A percentile compares a stretch with the other conserved stretches of the same genome.
Evolutionary conservation across 2,113 vertebrate species (phyloP).

Genomic region (Acinonyx jubatus): DNA sequence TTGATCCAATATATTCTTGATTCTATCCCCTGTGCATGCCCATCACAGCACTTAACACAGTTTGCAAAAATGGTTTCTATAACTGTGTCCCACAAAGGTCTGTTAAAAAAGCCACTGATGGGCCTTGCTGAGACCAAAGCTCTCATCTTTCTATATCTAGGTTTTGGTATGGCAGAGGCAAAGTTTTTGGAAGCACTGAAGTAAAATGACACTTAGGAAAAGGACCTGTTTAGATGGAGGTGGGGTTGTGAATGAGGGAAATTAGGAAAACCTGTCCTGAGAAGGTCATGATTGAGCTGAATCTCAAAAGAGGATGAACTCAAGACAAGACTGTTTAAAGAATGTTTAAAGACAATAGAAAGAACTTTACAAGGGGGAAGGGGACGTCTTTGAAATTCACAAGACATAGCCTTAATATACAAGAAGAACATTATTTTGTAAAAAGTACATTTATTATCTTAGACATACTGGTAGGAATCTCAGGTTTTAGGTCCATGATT

Average conservation of each 20-base stretch:
- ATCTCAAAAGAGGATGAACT: neutral
- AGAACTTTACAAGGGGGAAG: neutral
- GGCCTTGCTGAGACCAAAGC: neutral
- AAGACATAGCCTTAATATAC: neutral
- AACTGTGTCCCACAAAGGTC: neutral
- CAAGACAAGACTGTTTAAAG: neutral
- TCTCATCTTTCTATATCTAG: neutral
- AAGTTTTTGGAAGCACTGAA: neutral
- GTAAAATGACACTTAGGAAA: neutral
- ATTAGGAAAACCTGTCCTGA: neutral
- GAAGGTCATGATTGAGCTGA: neutral
- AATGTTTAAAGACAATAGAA: too few species aligned
- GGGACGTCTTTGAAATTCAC: neutral
- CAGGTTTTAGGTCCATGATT: neutral
- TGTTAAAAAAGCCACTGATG: neutral
- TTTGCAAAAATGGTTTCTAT: neutral
- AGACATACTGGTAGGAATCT: neutral
- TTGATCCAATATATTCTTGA: neutral
- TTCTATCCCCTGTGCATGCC: fast-evolving
- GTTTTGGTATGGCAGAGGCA: neutral
- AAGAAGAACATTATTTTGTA: neutral
- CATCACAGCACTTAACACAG: neutral
- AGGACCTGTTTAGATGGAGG: neutral
- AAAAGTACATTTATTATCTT: neutral
- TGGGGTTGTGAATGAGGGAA: neutral